Evolutionary conservation across 2,113 vertebrate species (phyloP), one percentile per base, ranked within the genome.

Genomic region (Cottus gobio): DNA sequence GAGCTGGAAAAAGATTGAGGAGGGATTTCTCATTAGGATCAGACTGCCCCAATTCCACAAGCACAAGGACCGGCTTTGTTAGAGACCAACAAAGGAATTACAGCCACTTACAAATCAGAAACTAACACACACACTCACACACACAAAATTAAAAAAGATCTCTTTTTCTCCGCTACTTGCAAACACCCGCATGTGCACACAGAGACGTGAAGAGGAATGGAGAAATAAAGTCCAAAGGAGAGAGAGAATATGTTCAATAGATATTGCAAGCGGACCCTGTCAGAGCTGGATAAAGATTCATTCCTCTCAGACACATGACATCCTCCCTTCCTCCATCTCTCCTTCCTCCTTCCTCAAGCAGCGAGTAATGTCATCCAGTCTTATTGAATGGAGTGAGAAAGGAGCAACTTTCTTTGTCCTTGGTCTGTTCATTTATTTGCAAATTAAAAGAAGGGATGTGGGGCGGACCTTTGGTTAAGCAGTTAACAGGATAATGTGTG

Each of bases 11-110:
- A 82, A 91, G 87, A 91, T 87, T 91, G 89, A 90, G 87, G 76
- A 86, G 82, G 89, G 87, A 92, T 93, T 93, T 91, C 83, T 90
- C 90, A 93, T 92, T 90, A 89, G 86, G 93, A 91, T 93, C 93
- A 92, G 90, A 85, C 88, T 92, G 92, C 80, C 91, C 93, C 89
- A 93, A 90, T 94, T 95, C 85, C 84, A 83, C 54, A 1, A 79
- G 86, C 80, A 93, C 94, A 93, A 92, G 89, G 86, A 77, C 80
- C 7, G 26, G 85, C 93, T 93, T 94, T 94, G 93, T 93, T 90
- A 31, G 65, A 83, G 62, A 67, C 67, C 72, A 86, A 94, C 91
- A 94, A 92, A 88, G 82, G 87, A 83, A 89, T 92, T 92, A 86
- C 73, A 88, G 80, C 84, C 86, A 88, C 90, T 91, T 90, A 89